Evolutionary conservation across 2,113 vertebrate genomes (phyloP).

Genomic region (Syngnathoides biaculeatus): DNA sequence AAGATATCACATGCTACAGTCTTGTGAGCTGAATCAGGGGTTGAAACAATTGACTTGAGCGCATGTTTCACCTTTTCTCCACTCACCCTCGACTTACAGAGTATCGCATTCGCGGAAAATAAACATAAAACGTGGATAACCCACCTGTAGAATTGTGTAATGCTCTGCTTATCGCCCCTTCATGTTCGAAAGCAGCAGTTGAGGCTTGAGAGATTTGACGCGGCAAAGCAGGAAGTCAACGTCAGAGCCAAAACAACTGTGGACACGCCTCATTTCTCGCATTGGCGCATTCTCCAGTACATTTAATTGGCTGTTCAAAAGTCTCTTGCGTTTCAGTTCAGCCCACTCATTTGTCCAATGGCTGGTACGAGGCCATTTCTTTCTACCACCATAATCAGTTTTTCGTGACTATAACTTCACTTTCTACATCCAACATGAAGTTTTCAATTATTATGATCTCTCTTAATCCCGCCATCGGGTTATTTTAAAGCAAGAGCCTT

Average conservation of each 20-base stretch:
- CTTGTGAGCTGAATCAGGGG: constrained; percentile 40
- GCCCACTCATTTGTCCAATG: no score
- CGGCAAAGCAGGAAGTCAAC: constrained; percentile 46
- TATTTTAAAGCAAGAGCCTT: background rate
- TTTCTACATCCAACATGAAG: no score
- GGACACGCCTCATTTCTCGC: constrained; percentile 24
- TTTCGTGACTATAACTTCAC: no score
- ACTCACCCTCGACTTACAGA: background rate
- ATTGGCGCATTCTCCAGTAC: constrained; percentile 34
- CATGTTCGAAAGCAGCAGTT: background rate
- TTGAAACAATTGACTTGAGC: background rate
- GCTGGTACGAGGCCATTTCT: background rate
- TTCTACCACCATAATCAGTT: no score
- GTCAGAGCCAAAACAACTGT: constrained; percentile 37
- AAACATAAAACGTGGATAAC: background rate
- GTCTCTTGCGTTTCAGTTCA: no score
- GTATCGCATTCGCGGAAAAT: background rate
- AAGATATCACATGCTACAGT: constrained; percentile 66
- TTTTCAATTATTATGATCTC: no score
- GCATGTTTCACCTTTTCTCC: background rate
- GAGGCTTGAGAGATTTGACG: constrained; percentile 42
- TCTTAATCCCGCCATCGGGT: background rate
- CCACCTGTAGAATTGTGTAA: background rate
- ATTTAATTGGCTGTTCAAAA: background rate
- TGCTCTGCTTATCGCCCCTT: background rate